Percentiles rank a stretch among this genome's conserved stretches.
Evolutionary conservation across 2,888 invertebrate genomes (phyloP).

Genomic region (Stictocephala bisonia): DNA sequence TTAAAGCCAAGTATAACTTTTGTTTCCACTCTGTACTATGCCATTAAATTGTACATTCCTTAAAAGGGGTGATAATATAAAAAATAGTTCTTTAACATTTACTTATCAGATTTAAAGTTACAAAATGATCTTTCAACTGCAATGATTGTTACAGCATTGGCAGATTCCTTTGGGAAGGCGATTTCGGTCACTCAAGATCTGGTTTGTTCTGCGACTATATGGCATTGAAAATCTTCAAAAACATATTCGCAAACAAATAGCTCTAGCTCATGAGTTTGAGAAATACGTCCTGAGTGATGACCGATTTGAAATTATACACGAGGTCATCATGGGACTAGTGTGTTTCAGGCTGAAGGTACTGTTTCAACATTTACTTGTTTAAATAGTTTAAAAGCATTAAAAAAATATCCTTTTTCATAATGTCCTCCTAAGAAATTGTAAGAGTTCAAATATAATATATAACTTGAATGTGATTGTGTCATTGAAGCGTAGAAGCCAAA

Average conservation of each 20-base stretch:
- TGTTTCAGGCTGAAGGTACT: slow-evolving; percentile 91
- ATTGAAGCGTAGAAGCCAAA: too few relatives aligned
- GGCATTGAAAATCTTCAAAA: slow-evolving; percentile 90
- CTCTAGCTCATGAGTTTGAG: slow-evolving; percentile 89
- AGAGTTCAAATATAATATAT: too few relatives aligned
- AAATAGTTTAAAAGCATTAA: background rate
- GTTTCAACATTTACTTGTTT: background rate
- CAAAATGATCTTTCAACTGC: too few relatives aligned
- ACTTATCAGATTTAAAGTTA: background rate
- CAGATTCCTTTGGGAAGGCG: slow-evolving; percentile 95
- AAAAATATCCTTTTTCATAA: slow-evolving; percentile 9
- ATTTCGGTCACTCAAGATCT: slow-evolving; percentile 92
- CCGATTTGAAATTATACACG: slow-evolving; percentile 89
- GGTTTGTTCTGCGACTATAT: slow-evolving; percentile 94
- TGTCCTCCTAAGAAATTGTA: too few relatives aligned
- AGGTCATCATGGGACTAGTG: slow-evolving; percentile 94
- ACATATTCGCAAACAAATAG: slow-evolving; percentile 86
- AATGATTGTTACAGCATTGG: slow-evolving; percentile 77
- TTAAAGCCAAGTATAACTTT: too few relatives aligned
- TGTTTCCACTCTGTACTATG: too few relatives aligned
- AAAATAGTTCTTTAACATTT: too few relatives aligned
- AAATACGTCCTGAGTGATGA: slow-evolving; percentile 78
- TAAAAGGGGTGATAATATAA: too few relatives aligned
- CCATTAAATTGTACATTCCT: too few relatives aligned
- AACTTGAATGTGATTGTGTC: too few relatives aligned